A percentile compares a stretch with the other conserved stretches of the same genome.
These are phyloP conservation scores for Paragorgia papillata DNA, from an alignment of 92 coral and sea anemone species.

Conservation along the genomic window DNA sequence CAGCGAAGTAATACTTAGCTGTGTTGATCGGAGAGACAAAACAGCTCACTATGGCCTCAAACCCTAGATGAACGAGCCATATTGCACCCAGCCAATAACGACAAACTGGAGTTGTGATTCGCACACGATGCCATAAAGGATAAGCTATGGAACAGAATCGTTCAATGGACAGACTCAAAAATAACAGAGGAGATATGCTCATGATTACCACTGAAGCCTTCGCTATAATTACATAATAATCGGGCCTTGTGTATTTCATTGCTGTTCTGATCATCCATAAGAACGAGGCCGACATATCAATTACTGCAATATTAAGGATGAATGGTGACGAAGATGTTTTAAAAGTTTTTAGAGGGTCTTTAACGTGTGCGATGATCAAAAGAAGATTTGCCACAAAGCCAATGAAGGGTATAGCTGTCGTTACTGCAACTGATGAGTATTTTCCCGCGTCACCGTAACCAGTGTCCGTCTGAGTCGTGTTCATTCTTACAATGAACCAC, in stretches of 20 bases:
- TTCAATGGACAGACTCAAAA: no score
- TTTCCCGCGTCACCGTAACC: no score
- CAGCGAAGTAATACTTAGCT: not conserved
- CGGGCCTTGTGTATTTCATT: no score
- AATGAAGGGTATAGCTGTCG: no score
- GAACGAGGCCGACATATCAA: not conserved
- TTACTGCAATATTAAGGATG: conserved; percentile 1
- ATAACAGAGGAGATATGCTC: no score
- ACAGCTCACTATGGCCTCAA: not conserved
- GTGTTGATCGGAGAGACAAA: no score
- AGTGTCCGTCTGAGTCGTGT: no score
- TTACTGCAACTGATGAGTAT: no score
- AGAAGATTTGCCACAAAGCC: not conserved
- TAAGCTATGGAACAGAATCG: not conserved
- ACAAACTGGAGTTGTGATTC: not conserved
- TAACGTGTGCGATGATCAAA: not conserved
- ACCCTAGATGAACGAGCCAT: conserved; percentile 1
- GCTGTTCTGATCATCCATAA: not conserved
- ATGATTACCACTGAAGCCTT: no score
- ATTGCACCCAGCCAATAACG: conserved; percentile 2
- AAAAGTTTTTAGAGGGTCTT: conserved; percentile 13
- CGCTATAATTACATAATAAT: no score
- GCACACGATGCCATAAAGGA: conserved; percentile 22
- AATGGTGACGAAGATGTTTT: not conserved
- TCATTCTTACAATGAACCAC: no score